Base-by-base conservation (phyloP, 2,797 vertebrate genomes). In the Amblyraja radiata region DNA sequence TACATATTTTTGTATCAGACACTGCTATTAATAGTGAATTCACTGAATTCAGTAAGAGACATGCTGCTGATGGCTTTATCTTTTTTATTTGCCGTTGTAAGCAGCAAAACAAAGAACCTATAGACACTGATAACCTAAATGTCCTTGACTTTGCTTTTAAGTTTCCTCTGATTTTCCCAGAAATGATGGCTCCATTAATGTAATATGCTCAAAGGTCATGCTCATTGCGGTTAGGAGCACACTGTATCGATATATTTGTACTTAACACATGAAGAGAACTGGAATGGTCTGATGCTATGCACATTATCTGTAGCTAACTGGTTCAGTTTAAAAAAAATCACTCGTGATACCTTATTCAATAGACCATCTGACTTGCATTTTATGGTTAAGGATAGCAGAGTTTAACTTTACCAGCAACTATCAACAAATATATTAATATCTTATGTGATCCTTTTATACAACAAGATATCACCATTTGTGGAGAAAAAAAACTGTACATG, bases 181-280 rank as follows among this genome's bases (percentile, higher is more conserved):
- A 92, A 92, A 74, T n/a, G 73, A 92, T 92, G 71, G 71, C 46
- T 92, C 65, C 90, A 58, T 76, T 76, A 92, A 54, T 92, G n/a
- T 54, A 92, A 92, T 76, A 76, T 68, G n/a, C n/a, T 68, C 63
- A 88, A 68, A 68, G 63, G 84, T 68, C 84, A 88, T 32, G 16
- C n/a, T 68, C 63, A 88, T 21, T 76, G 73, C 54, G 39, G 39
- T 76, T 71, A 76, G 1, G 36, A 68, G 25, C 28, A 14, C 36
- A 74, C 71, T 16, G 90, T 58, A 92, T 92, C n/a, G 32, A 76
- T 21, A 46, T 76, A 25, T 76, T 88, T 88, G 36, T 88, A 58
- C 61, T 88, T 46, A 73, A 58, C 23, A 76, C 68, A 54, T 76
- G 6, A 74, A 92, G 71, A 18, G 36, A 28, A 58, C 77, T 84